Percentiles rank a stretch among this genome's conserved stretches.
Conservation (phyloP, 2,113 vertebrate genomes). For the Zosterops japonicus region DNA sequence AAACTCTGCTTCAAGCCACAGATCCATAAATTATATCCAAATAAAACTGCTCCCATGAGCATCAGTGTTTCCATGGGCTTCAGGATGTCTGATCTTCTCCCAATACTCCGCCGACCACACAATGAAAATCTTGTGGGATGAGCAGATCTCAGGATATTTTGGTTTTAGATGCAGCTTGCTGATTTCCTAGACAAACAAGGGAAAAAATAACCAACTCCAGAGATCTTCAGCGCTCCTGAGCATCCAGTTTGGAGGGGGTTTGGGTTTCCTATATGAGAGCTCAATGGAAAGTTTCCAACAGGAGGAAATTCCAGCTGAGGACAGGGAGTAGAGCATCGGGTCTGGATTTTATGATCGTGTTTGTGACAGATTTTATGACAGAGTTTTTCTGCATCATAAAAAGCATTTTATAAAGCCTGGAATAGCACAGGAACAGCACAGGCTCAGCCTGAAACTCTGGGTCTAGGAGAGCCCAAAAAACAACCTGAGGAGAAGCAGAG, state of each 20-base stretch:
- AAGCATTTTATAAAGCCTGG: not conserved
- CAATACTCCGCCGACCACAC: rapidly evolving
- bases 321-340: not conserved
- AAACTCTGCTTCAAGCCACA: not conserved
- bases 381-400: conserved; percentile 25
- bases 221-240: not conserved
- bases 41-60: not conserved
- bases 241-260: not conserved
- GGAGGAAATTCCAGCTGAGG: conserved; percentile 27
- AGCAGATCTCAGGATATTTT: not conserved
- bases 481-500: not conserved
- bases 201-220: not conserved
- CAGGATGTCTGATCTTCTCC: not conserved
- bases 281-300: conserved; percentile 26
- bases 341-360: conserved; percentile 15
- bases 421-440: not conserved
- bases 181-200: not conserved
- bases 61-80: not conserved
- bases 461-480: not conserved
- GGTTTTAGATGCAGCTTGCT: not conserved
- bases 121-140: not conserved
- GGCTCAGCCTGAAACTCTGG: not conserved
- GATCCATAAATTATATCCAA: not conserved
- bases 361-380: conserved; percentile 44
- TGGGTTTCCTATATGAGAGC: not conserved